A percentile compares a stretch with the other conserved stretches of the same genome.
Conservation (phyloP, 2,113 vertebrate genomes). For the Saccopteryx bilineata region DNA sequence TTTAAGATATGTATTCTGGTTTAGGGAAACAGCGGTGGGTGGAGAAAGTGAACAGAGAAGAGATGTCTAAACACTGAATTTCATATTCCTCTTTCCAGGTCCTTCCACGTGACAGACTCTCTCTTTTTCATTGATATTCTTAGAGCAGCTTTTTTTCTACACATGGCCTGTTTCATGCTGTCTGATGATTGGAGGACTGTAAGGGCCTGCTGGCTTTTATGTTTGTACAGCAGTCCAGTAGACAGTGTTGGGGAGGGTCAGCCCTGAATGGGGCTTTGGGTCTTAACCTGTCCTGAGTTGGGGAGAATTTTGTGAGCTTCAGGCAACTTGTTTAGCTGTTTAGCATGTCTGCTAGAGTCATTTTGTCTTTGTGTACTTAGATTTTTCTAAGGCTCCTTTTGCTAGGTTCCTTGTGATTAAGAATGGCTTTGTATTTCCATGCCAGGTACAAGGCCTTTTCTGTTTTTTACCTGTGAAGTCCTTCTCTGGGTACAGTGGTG, state of each 20-base stretch:
- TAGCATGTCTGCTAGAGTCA: slow-evolving; percentile 21
- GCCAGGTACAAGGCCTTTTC: background rate
- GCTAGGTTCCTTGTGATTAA: slow-evolving; percentile 45
- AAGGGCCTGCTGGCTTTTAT: background rate
- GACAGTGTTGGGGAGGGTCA: background rate
- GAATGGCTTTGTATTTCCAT: slow-evolving; percentile 1
- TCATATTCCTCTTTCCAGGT: background rate
- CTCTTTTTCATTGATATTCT: background rate
- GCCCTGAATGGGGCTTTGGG: slow-evolving; percentile 34
- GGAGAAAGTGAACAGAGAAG: background rate
- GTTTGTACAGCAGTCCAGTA: background rate
- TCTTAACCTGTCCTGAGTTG: background rate
- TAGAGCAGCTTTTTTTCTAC: background rate
- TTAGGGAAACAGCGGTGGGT: background rate
- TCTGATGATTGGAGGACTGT: background rate
- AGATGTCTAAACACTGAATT: background rate
- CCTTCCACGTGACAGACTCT: background rate
- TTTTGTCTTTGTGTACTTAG: slow-evolving; percentile 31
- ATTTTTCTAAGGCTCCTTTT: slow-evolving; percentile 54
- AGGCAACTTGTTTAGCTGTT: slow-evolving; percentile 56
- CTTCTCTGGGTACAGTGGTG: background rate
- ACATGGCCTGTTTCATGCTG: background rate
- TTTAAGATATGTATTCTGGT: background rate
- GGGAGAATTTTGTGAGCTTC: slow-evolving; percentile 52
- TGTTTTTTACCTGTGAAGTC: slow-evolving; percentile 34